phyloP scores from a whole-genome alignment of 2,113 vertebrate species.

The Sander vitreus region DNA sequence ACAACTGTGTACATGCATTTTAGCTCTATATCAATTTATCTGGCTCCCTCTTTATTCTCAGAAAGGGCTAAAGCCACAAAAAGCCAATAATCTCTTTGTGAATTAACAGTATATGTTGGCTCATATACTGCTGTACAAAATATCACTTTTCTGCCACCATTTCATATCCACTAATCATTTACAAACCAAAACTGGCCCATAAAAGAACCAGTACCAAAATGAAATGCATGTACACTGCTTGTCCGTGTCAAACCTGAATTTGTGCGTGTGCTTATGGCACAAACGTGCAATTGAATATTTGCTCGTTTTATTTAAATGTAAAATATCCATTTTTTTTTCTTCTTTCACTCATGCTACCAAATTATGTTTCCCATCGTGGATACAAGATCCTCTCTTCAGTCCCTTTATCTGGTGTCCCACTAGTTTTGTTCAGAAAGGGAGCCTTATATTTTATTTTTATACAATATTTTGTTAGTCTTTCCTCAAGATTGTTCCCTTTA shows the following conservation, averaged over 20 bases:
- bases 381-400: constrained; percentile 4
- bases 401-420: not conserved
- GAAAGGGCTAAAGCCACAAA: constrained; percentile 66
- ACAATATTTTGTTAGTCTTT: constrained; percentile 44
- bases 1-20: constrained; percentile 73
- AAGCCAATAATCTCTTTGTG: constrained; percentile 44
- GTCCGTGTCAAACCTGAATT: constrained; percentile 54
- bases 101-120: constrained; percentile 50
- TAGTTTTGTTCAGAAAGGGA: constrained; percentile 47
- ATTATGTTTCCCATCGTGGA: constrained; percentile 20
- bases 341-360: constrained; percentile 37
- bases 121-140: constrained; percentile 37
- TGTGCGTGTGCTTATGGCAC: constrained; percentile 42
- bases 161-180: constrained; percentile 42
- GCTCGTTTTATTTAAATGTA: constrained; percentile 63
- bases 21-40: constrained; percentile 40
- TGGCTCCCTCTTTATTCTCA: constrained; percentile 41
- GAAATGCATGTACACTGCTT: constrained; percentile 72
- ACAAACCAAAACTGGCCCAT: constrained; percentile 28
- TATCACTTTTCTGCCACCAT: constrained; percentile 15
- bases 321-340: constrained; percentile 17
- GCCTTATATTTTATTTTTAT: constrained; percentile 62
- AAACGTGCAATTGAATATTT: constrained; percentile 42
- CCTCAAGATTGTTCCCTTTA: constrained; percentile 29
- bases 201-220: constrained; percentile 40